These are phyloP conservation scores for Xiphorhynchus elegans DNA, from an alignment of 2,113 vertebrate genomes.

Conservation along the genomic window DNA sequence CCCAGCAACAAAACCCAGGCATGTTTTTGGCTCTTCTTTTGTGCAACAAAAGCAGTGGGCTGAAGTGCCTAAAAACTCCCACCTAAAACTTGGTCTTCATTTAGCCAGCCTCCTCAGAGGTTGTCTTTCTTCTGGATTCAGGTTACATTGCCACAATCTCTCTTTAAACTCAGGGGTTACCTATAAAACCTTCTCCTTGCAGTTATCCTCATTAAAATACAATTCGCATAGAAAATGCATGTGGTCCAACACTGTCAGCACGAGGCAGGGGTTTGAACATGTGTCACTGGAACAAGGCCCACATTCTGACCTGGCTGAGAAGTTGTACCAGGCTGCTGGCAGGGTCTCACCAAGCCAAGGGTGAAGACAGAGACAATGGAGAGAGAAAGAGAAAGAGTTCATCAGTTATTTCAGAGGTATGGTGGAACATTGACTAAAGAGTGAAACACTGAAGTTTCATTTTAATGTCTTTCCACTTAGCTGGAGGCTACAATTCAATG, in stretches of 20 bases:
- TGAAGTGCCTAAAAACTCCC: background rate
- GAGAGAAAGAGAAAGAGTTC: background rate
- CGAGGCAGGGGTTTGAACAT: background rate
- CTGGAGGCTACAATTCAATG: constrained; percentile 47
- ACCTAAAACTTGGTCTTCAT: background rate
- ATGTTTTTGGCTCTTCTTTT: background rate
- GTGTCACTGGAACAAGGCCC: background rate
- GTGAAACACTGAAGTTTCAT: constrained; percentile 19
- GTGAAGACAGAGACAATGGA: background rate
- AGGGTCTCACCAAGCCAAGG: background rate
- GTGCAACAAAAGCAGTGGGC: background rate
- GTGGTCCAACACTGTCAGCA: background rate
- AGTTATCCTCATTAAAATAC: background rate
- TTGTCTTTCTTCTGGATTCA: background rate
- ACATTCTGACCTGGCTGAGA: background rate
- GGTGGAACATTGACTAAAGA: background rate
- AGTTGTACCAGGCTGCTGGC: background rate
- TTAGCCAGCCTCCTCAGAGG: background rate
- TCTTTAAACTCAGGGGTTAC: background rate
- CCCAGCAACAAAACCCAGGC: background rate
- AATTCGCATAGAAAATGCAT: background rate
- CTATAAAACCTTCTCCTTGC: background rate
- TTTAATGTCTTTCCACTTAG: constrained; percentile 57
- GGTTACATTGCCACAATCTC: background rate
- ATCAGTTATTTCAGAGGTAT: constrained; percentile 30